Percentiles rank a stretch among this genome's conserved stretches.
phyloP scores from a whole-genome alignment of 92 coral and sea anemone species.

The Plumapathes pennacea region DNA sequence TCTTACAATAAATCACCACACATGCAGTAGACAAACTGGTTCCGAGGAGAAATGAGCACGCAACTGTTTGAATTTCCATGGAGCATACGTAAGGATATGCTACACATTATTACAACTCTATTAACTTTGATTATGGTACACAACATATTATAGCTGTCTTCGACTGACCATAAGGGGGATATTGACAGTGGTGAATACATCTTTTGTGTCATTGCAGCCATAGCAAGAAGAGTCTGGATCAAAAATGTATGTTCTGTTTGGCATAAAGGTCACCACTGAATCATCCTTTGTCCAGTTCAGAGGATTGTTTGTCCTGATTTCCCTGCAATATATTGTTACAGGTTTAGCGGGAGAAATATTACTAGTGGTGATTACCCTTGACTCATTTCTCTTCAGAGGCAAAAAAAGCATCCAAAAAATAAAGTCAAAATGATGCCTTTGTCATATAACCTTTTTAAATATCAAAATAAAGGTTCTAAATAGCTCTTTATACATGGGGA shows the following conservation, averaged over 20 bases:
- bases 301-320: conserved; percentile 59
- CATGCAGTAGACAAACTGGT: too few species aligned
- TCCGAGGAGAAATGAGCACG: too few species aligned
- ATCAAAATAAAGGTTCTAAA: not conserved
- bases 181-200: conserved; percentile 66
- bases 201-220: conserved; percentile 66
- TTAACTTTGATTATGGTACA: too few species aligned
- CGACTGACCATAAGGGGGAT: conserved; percentile 78
- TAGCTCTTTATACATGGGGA: not conserved
- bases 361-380: too few species aligned
- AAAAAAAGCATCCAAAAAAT: too few species aligned
- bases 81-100: not conserved
- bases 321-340: conserved; percentile 52
- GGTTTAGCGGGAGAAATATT: too few species aligned
- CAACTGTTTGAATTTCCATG: too few species aligned
- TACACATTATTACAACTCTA: not conserved
- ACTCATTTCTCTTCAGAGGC: too few species aligned
- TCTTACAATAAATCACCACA: too few species aligned
- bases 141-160: not conserved
- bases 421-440: too few species aligned
- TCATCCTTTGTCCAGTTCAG: conserved; percentile 54
- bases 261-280: conserved; percentile 73
- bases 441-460: too few species aligned
- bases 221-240: conserved; percentile 84
- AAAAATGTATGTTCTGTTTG: conserved; percentile 70